phyloP scores from a whole-genome alignment of 2,888 invertebrate species.

The Acanthosoma haemorrhoidale region DNA sequence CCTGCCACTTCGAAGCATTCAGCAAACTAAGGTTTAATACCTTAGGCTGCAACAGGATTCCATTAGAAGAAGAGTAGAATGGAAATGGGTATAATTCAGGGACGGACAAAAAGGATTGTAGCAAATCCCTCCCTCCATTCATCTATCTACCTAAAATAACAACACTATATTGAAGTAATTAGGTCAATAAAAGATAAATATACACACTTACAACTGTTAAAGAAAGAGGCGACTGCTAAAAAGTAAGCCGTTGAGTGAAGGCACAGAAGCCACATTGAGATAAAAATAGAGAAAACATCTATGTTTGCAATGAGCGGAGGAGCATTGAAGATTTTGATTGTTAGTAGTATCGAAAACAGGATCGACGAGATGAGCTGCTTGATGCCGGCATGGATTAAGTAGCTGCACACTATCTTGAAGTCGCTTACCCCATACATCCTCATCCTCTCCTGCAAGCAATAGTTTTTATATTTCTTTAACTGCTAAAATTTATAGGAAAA shows the following conservation, averaged over 20 bases:
- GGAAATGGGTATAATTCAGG: too few relatives aligned
- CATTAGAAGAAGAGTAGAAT: too few relatives aligned
- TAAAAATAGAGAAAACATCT: constrained; percentile 36
- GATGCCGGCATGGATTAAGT: background rate
- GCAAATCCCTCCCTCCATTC: too few relatives aligned
- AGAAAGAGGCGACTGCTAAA: constrained; percentile 48
- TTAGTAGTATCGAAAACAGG: constrained; percentile 23
- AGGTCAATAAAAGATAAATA: background rate
- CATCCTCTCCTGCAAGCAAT: constrained; percentile 3
- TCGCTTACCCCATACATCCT: background rate
- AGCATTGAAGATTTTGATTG: constrained; percentile 35
- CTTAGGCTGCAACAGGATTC: too few relatives aligned
- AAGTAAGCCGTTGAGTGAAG: constrained; percentile 44
- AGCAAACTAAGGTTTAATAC: too few relatives aligned
- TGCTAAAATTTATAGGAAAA: too few relatives aligned
- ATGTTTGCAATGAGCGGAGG: constrained; percentile 30
- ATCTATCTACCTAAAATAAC: too few relatives aligned
- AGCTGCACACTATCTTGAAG: background rate
- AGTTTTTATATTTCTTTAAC: too few relatives aligned
- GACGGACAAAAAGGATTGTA: too few relatives aligned
- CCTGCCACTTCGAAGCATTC: too few relatives aligned
- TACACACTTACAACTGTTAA: constrained; percentile 46
- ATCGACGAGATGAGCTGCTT: background rate
- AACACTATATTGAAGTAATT: too few relatives aligned
- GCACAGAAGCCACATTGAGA: constrained; percentile 28